Base-by-base conservation (phyloP, 2,797 vertebrate species). In the Peromyscus aztecus region DNA sequence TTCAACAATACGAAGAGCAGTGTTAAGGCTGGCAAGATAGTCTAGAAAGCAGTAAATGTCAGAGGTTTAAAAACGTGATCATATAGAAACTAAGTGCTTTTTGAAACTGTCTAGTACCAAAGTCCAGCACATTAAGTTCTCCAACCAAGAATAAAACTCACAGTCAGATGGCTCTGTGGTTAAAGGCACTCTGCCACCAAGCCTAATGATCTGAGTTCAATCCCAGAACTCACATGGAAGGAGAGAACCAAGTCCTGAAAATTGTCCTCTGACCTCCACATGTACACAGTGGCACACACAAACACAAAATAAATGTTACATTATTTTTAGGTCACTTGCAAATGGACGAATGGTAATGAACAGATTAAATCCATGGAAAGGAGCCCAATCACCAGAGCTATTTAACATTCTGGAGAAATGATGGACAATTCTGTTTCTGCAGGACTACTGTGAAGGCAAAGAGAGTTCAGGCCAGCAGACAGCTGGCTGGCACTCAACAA, bases 401-500 rank as follows among this genome's bases (percentile, higher is more conserved):
- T 37, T 19, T 63, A 71, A 37, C n/a, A 6, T 27, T 76, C 40
- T 29, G 75, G 75, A 76, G 73, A 76, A 46, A 76, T 16, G 43
- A 76, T 13, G 13, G 73, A 37, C 19, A 7, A 71, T 37, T 71
- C n/a, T 37, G 19, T 37, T 37, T 71, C 37, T 24, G 19, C n/a
- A 75, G 69, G 21, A 40, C 34, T 78, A 21, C 29, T 34, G 8
- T 52, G 37, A 88, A 67, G 46, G 61, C 82, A 90, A 89, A 91
- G 82, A 37, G 84, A 37, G 85, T 82, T 89, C 19, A 34, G 57
- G 55, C 61, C 76, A 37, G 93, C 93, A 91, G 37, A 87, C 78
- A 89, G 6, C 0, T 14, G 71, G 75, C 73, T 29, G 37, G 61
- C 40, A 71, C 55, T 77, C 6, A 86, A 3, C 27, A 91, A 73